phyloP scores from a whole-genome alignment of 2,113 vertebrate genomes.

The Cyphomyrus discorhynchus region DNA sequence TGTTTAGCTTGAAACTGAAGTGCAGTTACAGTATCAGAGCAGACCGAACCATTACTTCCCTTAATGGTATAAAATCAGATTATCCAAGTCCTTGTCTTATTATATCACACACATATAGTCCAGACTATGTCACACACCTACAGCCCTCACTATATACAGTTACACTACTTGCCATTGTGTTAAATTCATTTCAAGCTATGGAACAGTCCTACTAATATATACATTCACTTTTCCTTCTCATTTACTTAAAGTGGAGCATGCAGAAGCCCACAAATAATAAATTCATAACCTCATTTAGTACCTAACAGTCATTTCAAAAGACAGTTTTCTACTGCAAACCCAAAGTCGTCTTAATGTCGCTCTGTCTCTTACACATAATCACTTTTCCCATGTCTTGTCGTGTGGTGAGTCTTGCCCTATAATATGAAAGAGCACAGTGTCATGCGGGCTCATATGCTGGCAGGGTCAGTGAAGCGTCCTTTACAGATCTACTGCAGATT shows the following conservation, averaged over 20 bases:
- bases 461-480: constrained; percentile 44
- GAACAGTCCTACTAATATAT: not conserved
- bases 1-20: not conserved
- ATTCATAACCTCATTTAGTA: constrained; percentile 1
- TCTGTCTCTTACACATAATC: not conserved
- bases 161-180: not conserved
- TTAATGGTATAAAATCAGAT: not conserved
- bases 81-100: not conserved
- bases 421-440: not conserved
- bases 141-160: constrained; percentile 32
- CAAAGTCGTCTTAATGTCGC: not conserved
- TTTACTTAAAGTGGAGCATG: not conserved
- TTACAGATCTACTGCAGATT: constrained; percentile 69
- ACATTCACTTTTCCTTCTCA: not conserved
- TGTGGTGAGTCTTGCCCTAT: not conserved
- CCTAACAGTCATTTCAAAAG: not conserved
- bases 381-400: not conserved
- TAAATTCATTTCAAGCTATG: not conserved
- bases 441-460: not conserved
- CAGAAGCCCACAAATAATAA: not conserved
- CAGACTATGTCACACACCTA: constrained; percentile 39
- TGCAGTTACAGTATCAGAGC: not conserved
- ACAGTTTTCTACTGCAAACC: not conserved
- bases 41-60: not conserved
- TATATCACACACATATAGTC: not conserved